Base-by-base conservation (phyloP, 2,888 invertebrate species). In the Harmothoe impar region DNA sequence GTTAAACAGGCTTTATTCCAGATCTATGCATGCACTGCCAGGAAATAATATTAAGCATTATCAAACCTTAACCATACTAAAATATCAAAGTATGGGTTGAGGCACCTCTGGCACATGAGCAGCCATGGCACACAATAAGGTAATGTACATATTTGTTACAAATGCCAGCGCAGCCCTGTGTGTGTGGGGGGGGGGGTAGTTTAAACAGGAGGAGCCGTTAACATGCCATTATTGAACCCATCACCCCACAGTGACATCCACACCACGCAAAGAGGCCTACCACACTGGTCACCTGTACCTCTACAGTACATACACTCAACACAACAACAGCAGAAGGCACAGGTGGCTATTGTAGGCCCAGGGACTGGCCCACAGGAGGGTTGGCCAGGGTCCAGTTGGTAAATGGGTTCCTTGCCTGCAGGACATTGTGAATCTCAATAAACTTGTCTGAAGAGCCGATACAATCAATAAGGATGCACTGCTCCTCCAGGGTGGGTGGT, bases 401-500 rank as follows among this genome's bases (percentile, higher is more conserved):
- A 15, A 5, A 15, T 25, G 31, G 25, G 72, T 29, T 72, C 15
- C 25, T 25, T 72, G 72, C 31, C 72, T 25, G 72, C 25, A 3
- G 72, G 72, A 29, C 72, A 72, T 25, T n/a, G 72, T n/a, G 72
- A 29, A 15, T 25, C 72, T 29, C 72, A 72, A 72, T 72, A 72
- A 72, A 25, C 15, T 23, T 72, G 29, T 72, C 29, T 72, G 72
- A 15, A 29, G 25, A 25, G 12, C 72, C 72, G 29, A 72, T 72
- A 29, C 5, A 72, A 72, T 72, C 72, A 72, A 72, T 72, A 72
- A 72, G 31, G 72, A 25, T 72, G 72, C 25, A 72, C 72, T 72
- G 3, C 72, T 72, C 15, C 31, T 20, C 43, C 43, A 43, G 43
- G 43, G 43, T 43, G 5, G 43, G 43, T 43, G 43, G 43, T 43